These are phyloP conservation scores for Limnothrissa miodon DNA, from an alignment of 2,113 vertebrate species.

Conservation along the genomic window DNA sequence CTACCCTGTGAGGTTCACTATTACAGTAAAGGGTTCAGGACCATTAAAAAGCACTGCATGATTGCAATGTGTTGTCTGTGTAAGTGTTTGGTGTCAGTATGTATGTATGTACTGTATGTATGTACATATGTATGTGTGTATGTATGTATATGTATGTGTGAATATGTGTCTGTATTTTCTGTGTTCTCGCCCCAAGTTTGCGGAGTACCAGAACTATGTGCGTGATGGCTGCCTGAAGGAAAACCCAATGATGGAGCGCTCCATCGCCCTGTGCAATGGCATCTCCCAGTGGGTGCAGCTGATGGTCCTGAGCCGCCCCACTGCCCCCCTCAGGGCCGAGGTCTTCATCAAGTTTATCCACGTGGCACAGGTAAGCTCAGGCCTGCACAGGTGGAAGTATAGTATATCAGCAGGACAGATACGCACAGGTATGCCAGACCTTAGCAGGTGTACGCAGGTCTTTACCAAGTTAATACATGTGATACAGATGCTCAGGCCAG, in stretches of 20 bases:
- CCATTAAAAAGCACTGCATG: background rate
- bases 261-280: slow-evolving; percentile 91
- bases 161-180: background rate
- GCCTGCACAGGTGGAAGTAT: slow-evolving; percentile 72
- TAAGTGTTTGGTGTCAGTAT: background rate
- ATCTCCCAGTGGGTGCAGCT: slow-evolving; percentile 96
- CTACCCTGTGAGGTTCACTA: no score
- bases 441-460: no score
- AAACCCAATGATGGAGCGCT: slow-evolving; percentile 92
- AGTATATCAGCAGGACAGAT: slow-evolving; percentile 42
- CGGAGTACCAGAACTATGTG: slow-evolving; percentile 92
- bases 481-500: no score
- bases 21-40: no score
- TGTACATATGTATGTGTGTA: background rate
- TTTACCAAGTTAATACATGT: no score
- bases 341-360: slow-evolving; percentile 96
- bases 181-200: slow-evolving; percentile 71
- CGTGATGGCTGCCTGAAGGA: slow-evolving; percentile 90
- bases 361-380: slow-evolving; percentile 81
- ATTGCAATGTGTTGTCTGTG: background rate
- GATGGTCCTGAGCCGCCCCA: slow-evolving; percentile 94
- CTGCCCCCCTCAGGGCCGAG: slow-evolving; percentile 90
- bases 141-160: background rate
- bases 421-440: background rate
- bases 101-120: background rate